Percentiles rank a stretch among this genome's conserved stretches.
These are phyloP conservation scores for Hedya salicella DNA, from an alignment of 2,888 invertebrate genomes.

Conservation along the genomic window DNA sequence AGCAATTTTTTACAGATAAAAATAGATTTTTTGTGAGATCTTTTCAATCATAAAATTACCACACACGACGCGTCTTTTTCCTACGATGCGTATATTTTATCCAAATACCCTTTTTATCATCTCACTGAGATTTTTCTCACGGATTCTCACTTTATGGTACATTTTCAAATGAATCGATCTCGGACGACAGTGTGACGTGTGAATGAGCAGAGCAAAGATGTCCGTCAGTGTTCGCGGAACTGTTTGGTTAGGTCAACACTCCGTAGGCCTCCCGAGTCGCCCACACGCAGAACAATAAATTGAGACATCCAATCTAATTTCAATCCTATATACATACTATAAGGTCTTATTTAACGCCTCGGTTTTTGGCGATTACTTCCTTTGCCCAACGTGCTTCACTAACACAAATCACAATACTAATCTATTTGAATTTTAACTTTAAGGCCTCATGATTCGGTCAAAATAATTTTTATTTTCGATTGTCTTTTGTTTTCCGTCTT, in stretches of 20 bases:
- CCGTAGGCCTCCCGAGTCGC: conserved; percentile 52
- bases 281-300: conserved; percentile 19
- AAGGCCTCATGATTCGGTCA: not conserved
- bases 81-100: not conserved
- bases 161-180: not conserved
- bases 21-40: no score
- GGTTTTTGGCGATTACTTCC: not conserved
- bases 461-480: not conserved
- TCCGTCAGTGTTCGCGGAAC: conserved; percentile 63
- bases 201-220: conserved; percentile 71
- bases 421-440: not conserved
- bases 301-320: conserved; percentile 3
- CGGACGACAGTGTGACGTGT: conserved; percentile 50
- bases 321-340: not conserved
- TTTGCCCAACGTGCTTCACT: not conserved
- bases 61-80: no score
- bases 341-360: not conserved
- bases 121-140: not conserved
- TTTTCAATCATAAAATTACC: no score
- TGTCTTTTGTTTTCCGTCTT: not conserved
- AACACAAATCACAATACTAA: not conserved
- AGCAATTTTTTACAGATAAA: no score
- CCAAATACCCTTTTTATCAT: not conserved
- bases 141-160: not conserved
- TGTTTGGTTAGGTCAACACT: conserved; percentile 68